A percentile compares a stretch with the other conserved stretches of the same genome.
Evolutionary conservation across 2,797 vertebrate species (phyloP).

Genomic region (Enteromius paludinosus): DNA sequence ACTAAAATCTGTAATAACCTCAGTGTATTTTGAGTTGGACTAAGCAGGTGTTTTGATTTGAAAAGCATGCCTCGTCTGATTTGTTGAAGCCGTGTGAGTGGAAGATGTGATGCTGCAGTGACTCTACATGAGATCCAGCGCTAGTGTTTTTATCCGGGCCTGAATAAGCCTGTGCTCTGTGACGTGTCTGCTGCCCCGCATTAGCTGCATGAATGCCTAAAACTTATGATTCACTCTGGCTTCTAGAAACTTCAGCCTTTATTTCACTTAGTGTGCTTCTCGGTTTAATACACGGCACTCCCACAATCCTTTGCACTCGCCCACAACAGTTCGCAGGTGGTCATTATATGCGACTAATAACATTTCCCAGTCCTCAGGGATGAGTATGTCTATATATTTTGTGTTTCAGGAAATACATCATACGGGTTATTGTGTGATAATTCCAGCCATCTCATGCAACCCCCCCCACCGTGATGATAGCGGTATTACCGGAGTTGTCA

Average conservation of each 20-base stretch:
- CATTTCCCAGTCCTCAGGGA: background rate
- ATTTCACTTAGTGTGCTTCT: background rate
- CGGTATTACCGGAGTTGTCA: too few relatives aligned
- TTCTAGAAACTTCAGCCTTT: background rate
- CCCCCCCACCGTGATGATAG: too few relatives aligned
- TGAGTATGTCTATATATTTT: background rate
- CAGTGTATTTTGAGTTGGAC: background rate
- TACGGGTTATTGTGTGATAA: background rate
- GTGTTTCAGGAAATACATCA: background rate
- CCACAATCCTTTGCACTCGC: background rate
- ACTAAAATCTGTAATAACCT: background rate
- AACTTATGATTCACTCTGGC: background rate
- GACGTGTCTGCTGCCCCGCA: background rate
- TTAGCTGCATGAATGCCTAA: conserved; percentile 12
- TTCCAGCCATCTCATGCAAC: background rate
- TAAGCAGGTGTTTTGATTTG: background rate
- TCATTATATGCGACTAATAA: background rate
- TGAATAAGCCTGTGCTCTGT: background rate
- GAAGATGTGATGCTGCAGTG: background rate
- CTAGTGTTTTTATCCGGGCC: background rate
- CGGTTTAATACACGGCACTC: background rate
- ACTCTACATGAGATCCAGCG: background rate
- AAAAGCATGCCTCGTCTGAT: too few relatives aligned
- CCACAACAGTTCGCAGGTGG: background rate
- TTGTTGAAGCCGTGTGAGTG: too few relatives aligned